Evolutionary conservation across 2,113 vertebrate species (phyloP).

Genomic region (Beaufortia kweichowensis): DNA sequence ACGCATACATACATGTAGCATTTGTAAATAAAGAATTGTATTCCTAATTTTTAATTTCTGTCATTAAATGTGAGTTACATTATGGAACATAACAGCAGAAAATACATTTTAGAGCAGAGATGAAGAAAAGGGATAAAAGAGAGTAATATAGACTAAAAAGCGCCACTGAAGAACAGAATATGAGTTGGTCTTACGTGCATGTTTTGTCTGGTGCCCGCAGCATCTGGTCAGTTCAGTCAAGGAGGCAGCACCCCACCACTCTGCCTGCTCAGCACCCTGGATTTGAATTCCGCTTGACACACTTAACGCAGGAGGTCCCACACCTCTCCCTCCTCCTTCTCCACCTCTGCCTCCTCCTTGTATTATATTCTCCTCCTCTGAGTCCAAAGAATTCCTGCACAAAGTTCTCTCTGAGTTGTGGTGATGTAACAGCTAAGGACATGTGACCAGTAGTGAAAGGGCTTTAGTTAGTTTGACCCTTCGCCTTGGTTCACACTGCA

Average conservation of each 20-base stretch:
- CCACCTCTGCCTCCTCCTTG: constrained; percentile 65
- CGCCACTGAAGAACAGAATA: background rate
- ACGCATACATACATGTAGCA: background rate
- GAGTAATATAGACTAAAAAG: constrained; percentile 1
- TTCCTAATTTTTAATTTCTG: background rate
- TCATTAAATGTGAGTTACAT: background rate
- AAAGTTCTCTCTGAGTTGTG: constrained; percentile 3
- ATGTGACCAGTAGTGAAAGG: background rate
- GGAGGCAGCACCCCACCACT: constrained; percentile 76
- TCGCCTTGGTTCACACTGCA: background rate
- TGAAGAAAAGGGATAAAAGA: background rate
- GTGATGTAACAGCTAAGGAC: background rate
- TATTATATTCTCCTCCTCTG: constrained; percentile 63
- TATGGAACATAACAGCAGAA: constrained; percentile 47
- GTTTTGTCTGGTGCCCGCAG: constrained; percentile 82
- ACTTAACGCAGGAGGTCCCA: constrained; percentile 86
- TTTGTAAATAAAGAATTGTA: background rate
- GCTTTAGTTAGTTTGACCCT: background rate
- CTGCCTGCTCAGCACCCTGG: constrained; percentile 76
- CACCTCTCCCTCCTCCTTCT: constrained; percentile 86
- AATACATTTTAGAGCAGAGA: constrained; percentile 24
- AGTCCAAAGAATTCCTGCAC: constrained; percentile 61
- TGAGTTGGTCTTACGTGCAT: constrained; percentile 85
- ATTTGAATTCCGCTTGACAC: constrained; percentile 88
- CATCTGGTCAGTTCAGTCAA: constrained; percentile 84